These are phyloP conservation scores for Onthophagus taurus DNA, from an alignment of 1,140 invertebrate species.

Conservation along the genomic window DNA sequence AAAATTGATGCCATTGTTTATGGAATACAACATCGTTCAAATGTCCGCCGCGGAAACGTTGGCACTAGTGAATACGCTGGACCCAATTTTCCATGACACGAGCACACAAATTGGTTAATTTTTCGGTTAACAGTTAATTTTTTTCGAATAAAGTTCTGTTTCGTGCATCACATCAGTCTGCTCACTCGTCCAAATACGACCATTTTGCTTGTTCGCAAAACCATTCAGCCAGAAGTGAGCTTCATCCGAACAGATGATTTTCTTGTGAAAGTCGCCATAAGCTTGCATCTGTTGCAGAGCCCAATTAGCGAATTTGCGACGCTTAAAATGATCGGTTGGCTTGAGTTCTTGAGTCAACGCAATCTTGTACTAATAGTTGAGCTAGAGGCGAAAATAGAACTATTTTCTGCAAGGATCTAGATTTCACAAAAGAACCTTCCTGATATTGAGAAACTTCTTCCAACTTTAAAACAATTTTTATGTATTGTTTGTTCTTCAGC, in stretches of 20 bases:
- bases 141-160: background rate
- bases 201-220: constrained; percentile 11
- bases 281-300: constrained; percentile 14
- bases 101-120: constrained; percentile 3
- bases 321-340: background rate
- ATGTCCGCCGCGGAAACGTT: constrained; percentile 10
- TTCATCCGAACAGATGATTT: constrained; percentile 24
- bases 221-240: constrained; percentile 25
- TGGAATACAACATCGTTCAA: constrained; percentile 9
- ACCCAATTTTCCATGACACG: constrained; percentile 14
- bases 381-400: no score
- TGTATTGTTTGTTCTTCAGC: no score
- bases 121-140: background rate
- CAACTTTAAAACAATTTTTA: no score
- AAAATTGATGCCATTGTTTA: constrained; percentile 1
- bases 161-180: background rate
- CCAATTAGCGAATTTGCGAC: constrained; percentile 10
- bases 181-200: background rate
- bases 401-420: no score
- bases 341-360: background rate
- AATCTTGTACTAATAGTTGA: no score
- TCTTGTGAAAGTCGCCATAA: constrained; percentile 12
- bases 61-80: constrained; percentile 3
- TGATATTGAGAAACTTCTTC: no score
- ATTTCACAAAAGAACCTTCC: no score